Evolutionary conservation across 2,113 vertebrate genomes (phyloP).

Genomic region (Stegostoma tigrinum): DNA sequence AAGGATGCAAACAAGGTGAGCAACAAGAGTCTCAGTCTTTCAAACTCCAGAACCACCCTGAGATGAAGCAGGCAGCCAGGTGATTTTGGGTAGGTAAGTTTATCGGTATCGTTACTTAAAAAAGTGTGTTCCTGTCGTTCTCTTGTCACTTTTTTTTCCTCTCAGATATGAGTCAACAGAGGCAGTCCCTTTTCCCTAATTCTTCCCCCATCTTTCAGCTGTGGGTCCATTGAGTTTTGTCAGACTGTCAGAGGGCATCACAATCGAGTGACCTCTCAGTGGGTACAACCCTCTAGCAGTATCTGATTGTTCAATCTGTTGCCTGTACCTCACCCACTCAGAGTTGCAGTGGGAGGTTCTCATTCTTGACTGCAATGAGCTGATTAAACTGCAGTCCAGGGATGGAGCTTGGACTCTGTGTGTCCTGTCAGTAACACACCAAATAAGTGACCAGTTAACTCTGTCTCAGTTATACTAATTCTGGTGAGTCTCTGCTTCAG

Average conservation of each 20-base stretch:
- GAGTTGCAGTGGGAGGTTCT: not conserved
- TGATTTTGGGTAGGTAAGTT: not conserved
- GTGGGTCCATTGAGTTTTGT: not conserved
- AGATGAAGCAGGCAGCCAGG: not conserved
- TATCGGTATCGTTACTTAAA: not conserved
- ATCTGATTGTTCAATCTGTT: not conserved
- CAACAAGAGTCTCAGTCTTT: not conserved
- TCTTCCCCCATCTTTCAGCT: not conserved
- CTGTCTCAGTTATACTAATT: too few species aligned
- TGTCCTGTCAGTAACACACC: too few species aligned
- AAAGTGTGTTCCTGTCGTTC: not conserved
- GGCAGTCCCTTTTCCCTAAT: not conserved
- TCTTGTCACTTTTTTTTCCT: not conserved
- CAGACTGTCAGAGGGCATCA: not conserved
- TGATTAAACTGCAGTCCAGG: not conserved
- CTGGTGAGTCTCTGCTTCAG: too few species aligned
- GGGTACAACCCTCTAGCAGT: not conserved
- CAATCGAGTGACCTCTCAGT: not conserved
- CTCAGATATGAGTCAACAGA: not conserved
- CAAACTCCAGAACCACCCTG: not conserved
- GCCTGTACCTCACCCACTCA: not conserved
- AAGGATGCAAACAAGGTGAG: constrained; percentile 46
- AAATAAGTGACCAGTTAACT: too few species aligned
- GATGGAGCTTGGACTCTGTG: not conserved
- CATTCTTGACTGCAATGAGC: not conserved